Evolutionary conservation across 2,113 vertebrate species (phyloP), one percentile per base, ranked within the genome.

Genomic region (Albula glossodonta): DNA sequence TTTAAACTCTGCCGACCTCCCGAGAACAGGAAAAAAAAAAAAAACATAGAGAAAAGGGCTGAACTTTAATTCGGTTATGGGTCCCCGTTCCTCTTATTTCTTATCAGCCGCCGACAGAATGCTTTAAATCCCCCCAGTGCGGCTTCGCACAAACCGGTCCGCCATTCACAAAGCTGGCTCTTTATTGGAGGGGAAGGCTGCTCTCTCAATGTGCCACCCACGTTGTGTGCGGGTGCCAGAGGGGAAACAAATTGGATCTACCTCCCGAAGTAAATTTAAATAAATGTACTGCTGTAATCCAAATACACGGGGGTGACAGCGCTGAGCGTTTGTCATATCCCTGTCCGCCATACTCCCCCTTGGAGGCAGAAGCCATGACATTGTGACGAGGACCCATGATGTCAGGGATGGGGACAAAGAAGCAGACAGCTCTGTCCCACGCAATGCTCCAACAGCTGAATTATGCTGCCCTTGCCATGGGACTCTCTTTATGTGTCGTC

Each of bases 31-130:
- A 3, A 19, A 79, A 51, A 51, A 79, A 13, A 8, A 79, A 11
- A 77, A 57, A 84, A 17, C 5, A 79, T 0, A 12, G 3, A 12
- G 17, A 78, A 53, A 0, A 13, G 53, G 31, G 48, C 31, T 50
- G 84, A 56, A 85, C 77, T 79, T 85, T 5, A 80, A 0, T 8
- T 25, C 41, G 49, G 77, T 31, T 9, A 22, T 17, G 25, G 22
- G 22, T 22, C 48, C 70, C 83, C 15, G 3, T 70, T 78, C 25
- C 83, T 53, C 3, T 51, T 51, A 22, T 51, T 49, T 52, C 84
- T 85, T 85, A 85, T 85, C 84, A 12, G 22, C 41, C 19, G 13
- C 3, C 41, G 57, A 49, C 84, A 85, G 84, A 63, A 81, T 22
- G 48, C 60, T 50, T 22, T 31, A 85, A 31, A 85, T 49, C 78